Conservation (phyloP, 2,797 vertebrate genomes). For the Intellagama lesueurii region DNA sequence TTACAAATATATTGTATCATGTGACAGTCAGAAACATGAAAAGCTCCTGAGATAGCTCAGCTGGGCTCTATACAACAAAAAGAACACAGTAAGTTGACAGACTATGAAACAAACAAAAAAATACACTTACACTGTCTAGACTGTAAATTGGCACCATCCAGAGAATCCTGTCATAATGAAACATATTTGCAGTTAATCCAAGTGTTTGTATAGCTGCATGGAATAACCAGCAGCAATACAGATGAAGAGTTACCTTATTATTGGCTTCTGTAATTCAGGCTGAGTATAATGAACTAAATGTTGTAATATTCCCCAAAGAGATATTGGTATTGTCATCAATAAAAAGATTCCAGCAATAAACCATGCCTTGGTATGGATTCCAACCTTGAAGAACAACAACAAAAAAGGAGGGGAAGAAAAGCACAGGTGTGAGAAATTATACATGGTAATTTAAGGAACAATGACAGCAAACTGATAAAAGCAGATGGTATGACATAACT, state of each 20-base stretch:
- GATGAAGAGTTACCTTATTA: constrained; percentile 88
- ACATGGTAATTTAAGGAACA: neutral
- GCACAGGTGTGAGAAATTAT: constrained; percentile 17
- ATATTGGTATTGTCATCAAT: constrained; percentile 96
- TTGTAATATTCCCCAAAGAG: constrained; percentile 96
- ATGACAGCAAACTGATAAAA: neutral
- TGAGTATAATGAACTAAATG: constrained; percentile 98
- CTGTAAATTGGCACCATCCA: constrained; percentile 99
- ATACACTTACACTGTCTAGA: constrained; percentile 95
- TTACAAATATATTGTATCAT: neutral
- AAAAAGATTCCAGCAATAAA: constrained; percentile 98
- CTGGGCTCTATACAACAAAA: constrained; percentile 25
- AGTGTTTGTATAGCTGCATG: neutral
- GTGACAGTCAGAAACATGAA: neutral
- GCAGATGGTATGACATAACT: neutral
- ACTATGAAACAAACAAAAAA: constrained; percentile 45
- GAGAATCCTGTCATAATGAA: constrained; percentile 87
- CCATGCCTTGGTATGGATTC: constrained; percentile 95
- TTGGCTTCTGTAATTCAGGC: constrained; percentile 96
- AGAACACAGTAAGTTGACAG: constrained; percentile 39
- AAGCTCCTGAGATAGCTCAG: constrained; percentile 19
- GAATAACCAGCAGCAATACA: constrained; percentile 35
- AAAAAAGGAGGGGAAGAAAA: neutral
- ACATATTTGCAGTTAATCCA: constrained; percentile 56
- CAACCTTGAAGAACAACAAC: constrained; percentile 81